These are phyloP conservation scores for Coreius guichenoti DNA, from an alignment of 2,797 vertebrate genomes.

Conservation along the genomic window DNA sequence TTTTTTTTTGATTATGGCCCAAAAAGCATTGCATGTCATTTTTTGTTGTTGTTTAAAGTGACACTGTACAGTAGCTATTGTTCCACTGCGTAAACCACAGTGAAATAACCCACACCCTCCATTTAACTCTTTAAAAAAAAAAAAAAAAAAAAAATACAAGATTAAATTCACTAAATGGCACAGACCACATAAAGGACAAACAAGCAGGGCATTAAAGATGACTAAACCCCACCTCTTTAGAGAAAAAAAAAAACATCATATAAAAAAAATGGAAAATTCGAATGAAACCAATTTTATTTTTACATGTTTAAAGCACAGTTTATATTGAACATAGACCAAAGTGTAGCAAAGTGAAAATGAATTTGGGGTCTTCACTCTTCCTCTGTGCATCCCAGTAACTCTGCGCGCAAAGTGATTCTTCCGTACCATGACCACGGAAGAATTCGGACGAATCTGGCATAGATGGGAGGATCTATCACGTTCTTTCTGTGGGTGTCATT, in stretches of 20 bases:
- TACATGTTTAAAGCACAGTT: slow-evolving; percentile 89
- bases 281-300: slow-evolving; percentile 82
- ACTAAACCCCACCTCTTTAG: slow-evolving; percentile 56
- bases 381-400: slow-evolving; percentile 92
- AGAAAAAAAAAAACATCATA: slow-evolving; percentile 66
- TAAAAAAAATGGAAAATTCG: slow-evolving; percentile 85
- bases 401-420: slow-evolving; percentile 93
- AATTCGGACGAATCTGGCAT: slow-evolving; percentile 89
- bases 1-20: slow-evolving; percentile 62
- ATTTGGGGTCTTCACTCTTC: slow-evolving; percentile 82
- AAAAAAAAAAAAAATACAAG: slow-evolving; percentile 64
- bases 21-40: slow-evolving; percentile 72
- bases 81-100: slow-evolving; percentile 76
- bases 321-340: slow-evolving; percentile 76
- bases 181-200: slow-evolving; percentile 7
- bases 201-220: not conserved
- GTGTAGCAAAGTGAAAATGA: slow-evolving; percentile 63
- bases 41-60: slow-evolving; percentile 80
- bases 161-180: slow-evolving; percentile 58
- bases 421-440: slow-evolving; percentile 99
- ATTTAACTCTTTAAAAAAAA: slow-evolving; percentile 60
- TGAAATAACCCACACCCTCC: slow-evolving; percentile 58
- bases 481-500: slow-evolving; percentile 99
- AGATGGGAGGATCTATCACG: slow-evolving; percentile 92
- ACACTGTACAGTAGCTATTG: slow-evolving; percentile 79